Evolutionary conservation across 2,888 invertebrate genomes (phyloP).

Genomic region (Meiosimyza decipiens): DNA sequence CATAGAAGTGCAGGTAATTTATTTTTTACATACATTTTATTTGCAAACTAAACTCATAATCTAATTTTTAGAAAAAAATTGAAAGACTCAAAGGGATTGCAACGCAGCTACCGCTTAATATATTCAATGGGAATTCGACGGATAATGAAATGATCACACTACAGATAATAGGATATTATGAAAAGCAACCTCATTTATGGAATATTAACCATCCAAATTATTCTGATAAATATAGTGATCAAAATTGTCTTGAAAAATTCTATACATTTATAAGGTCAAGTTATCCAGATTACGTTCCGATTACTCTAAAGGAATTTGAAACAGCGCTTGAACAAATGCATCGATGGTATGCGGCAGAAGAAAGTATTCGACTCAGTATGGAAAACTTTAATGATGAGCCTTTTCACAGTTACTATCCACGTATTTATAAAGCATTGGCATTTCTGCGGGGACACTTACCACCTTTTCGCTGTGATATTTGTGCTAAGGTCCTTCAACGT

Average conservation of each 20-base stretch:
- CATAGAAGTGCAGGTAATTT: slow-evolving; percentile 4
- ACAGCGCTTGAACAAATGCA: background rate
- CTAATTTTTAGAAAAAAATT: slow-evolving; percentile 3
- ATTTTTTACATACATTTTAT: background rate
- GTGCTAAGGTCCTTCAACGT: background rate
- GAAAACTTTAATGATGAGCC: background rate
- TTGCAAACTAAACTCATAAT: background rate
- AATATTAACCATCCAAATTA: slow-evolving; percentile 24
- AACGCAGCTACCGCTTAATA: background rate
- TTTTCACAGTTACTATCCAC: background rate
- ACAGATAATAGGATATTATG: slow-evolving; percentile 20
- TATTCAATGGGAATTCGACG: background rate
- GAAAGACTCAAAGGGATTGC: background rate
- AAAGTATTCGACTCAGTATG: background rate
- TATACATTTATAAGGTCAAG: background rate
- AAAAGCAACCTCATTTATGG: slow-evolving; percentile 23
- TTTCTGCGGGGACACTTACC: slow-evolving; percentile 22
- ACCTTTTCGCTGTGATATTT: slow-evolving; percentile 16
- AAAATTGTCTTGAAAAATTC: background rate
- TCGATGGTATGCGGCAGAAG: slow-evolving; percentile 12
- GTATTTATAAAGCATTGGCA: background rate
- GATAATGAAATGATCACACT: slow-evolving; percentile 10
- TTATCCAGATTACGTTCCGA: background rate
- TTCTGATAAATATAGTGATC: slow-evolving; percentile 4
- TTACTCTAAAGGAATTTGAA: background rate